phyloP scores from a whole-genome alignment of 2,888 invertebrate genomes.

The Diloba caeruleocephala region DNA sequence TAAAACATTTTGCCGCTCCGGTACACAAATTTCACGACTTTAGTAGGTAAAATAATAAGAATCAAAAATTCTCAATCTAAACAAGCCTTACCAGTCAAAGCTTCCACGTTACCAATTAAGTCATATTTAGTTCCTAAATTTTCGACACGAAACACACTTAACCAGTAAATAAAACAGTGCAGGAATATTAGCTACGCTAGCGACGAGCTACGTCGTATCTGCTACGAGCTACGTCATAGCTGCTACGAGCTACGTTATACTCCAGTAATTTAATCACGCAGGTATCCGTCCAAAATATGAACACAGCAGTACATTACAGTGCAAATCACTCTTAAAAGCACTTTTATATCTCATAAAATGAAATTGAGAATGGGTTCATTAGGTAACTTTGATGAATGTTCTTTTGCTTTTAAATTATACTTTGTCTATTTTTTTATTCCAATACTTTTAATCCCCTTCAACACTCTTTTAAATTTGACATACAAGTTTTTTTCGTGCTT shows the following conservation, averaged over 20 bases:
- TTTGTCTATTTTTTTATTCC: no score
- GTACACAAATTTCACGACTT: no score
- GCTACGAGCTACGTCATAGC: slow-evolving; percentile 15
- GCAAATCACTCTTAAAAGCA: slow-evolving; percentile 1
- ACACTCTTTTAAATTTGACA: no score
- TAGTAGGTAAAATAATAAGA: no score
- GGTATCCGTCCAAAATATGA: slow-evolving; percentile 1
- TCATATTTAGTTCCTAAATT: slow-evolving; percentile 2
- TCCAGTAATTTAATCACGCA: slow-evolving; percentile 22
- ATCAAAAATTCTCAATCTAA: no score
- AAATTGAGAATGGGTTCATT: background rate
- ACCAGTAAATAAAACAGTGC: slow-evolving; percentile 10
- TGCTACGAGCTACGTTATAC: slow-evolving; percentile 4
- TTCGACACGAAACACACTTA: slow-evolving; percentile 2
- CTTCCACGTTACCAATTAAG: no score
- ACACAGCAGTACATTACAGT: slow-evolving; percentile 4
- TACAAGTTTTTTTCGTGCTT: no score
- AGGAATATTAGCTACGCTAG: slow-evolving; percentile 7
- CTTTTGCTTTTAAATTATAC: no score
- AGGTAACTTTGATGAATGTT: no score
- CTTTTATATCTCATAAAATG: slow-evolving; percentile 6
- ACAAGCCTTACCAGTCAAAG: no score
- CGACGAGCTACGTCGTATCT: slow-evolving; percentile 11
- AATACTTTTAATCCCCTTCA: no score
- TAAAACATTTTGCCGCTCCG: no score